Evolutionary conservation across 2,888 invertebrate genomes (phyloP), one percentile per base, ranked within the genome.

Genomic region (Phortica magna): DNA sequence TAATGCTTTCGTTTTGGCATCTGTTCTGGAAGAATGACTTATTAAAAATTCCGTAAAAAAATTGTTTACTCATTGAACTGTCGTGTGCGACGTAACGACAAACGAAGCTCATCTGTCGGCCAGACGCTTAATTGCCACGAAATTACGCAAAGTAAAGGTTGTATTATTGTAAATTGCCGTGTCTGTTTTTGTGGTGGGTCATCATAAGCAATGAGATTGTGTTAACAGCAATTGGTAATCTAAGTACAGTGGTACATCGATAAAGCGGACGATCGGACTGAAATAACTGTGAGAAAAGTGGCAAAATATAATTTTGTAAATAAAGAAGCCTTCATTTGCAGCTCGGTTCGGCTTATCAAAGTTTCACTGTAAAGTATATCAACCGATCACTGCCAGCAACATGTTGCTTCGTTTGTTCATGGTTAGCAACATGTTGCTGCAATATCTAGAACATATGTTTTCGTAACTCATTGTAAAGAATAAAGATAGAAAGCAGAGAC

Each of bases 21-120:
- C 31, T 31, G 31, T 31, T 31, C 31, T 4, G 31, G 81, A 53
- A 73, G 80, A 88, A 89, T 89, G 88, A 89, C 87, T 88, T 88
- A 88, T 83, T 87, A 81, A 83, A 85, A 88, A 87, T 88, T 88
- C 85, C 82, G 78, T 83, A 83, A 83, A 89, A 88, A 89, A 85
- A 78, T 81, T 84, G 84, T 86, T 88, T 89, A 89, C 86, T 89
- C 89, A 88, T 83, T 89, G 84, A 81, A 76, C 73, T 70, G 17
- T n/a, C 14, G 55, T 7, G n/a, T 55, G n/a, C 55, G 31, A 31
- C n/a, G 59, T 4, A 59, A 59, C 17, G 59, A 59, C 14, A 64
- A 22, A 64, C 64, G 64, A 83, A 31, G 0, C 31, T 83, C 82
- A 81, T 79, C 83, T 84, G 84, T 82, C 85, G 9, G 22, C 19